phyloP scores from a whole-genome alignment of 2,888 invertebrate genomes.

The Acronicta leporina region DNA sequence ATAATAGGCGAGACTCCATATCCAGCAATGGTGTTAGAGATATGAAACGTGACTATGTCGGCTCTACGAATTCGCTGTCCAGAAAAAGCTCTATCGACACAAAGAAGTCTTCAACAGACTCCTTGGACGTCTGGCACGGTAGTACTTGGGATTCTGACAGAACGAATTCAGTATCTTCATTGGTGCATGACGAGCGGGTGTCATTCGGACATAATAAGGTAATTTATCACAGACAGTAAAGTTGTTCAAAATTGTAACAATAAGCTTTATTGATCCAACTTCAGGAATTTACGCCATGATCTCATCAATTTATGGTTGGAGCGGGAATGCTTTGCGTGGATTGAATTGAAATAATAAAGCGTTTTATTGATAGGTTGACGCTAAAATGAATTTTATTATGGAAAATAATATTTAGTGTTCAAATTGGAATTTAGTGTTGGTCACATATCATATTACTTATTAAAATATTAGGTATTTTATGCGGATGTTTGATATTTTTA shows the following conservation, averaged over 20 bases:
- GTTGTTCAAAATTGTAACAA: conserved; percentile 40
- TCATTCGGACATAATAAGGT: conserved; percentile 80
- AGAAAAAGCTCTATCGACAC: conserved; percentile 87
- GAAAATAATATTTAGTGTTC: no score
- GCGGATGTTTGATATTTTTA: no score
- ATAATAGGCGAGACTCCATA: conserved; percentile 82
- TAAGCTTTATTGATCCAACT: conserved; percentile 29
- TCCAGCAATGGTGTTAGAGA: conserved; percentile 79
- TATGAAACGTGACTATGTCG: conserved; percentile 88
- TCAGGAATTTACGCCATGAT: conserved; percentile 16
- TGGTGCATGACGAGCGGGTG: conserved; percentile 88
- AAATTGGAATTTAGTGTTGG: no score
- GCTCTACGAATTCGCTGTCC: conserved; percentile 79
- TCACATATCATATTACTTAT: no score
- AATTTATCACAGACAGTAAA: conserved; percentile 64
- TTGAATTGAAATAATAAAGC: conserved; percentile 2
- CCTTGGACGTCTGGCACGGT: conserved; percentile 91
- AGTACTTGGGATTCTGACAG: conserved; percentile 92
- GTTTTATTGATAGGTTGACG: no score
- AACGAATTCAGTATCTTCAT: conserved; percentile 90
- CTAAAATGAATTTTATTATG: no score
- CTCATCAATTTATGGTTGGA: conserved; percentile 19
- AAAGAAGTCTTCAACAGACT: conserved; percentile 91
- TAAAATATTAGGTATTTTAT: no score
- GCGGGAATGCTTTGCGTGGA: conserved; percentile 6